Evolutionary conservation across 2,113 vertebrate genomes (phyloP).

Genomic region (Ageneiosus marmoratus): DNA sequence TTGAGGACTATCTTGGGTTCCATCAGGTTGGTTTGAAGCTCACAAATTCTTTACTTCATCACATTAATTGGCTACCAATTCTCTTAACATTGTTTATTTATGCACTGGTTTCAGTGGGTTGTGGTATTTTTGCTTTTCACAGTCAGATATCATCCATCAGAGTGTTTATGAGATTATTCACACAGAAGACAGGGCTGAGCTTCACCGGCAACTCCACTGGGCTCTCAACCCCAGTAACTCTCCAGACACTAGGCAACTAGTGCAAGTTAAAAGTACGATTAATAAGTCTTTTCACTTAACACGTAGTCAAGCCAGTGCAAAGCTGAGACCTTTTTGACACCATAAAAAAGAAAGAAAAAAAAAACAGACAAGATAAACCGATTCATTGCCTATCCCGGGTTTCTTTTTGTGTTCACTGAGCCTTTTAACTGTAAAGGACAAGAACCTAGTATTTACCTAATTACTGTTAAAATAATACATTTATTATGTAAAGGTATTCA

Average conservation of each 20-base stretch:
- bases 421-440: neutral
- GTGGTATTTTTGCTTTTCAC: constrained; percentile 17
- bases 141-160: constrained; percentile 88
- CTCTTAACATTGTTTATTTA: neutral
- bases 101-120: neutral
- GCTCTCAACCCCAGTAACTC: constrained; percentile 70
- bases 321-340: neutral
- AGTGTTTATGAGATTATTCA: constrained; percentile 85
- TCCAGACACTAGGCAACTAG: constrained; percentile 64
- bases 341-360: neutral
- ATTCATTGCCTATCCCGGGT: neutral
- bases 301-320: neutral
- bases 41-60: neutral
- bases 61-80: too few relatives aligned
- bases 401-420: neutral
- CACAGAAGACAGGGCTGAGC: constrained; percentile 82
- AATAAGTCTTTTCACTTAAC: neutral
- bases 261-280: constrained; percentile 63
- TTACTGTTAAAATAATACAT: neutral
- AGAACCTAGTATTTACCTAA: neutral
- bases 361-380: neutral
- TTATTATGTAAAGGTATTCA: neutral
- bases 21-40: constrained; percentile 35
- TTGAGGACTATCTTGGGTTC: constrained; percentile 78
- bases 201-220: constrained; percentile 84